Conservation (phyloP, 2,113 vertebrate species). For the Stigmatopora nigra region DNA sequence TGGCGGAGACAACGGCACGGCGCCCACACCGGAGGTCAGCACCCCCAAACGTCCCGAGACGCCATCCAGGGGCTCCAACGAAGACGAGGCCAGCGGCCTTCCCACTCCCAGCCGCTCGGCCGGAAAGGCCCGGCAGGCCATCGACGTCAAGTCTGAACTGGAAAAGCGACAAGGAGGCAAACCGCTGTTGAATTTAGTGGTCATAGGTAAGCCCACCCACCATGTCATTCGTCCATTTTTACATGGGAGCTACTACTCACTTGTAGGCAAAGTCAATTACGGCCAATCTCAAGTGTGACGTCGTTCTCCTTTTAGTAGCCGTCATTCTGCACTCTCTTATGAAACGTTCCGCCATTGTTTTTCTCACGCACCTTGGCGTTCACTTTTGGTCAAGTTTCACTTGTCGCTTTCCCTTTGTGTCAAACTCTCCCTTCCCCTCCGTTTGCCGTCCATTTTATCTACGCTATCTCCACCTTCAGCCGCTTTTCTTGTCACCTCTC, state of each 20-base stretch:
- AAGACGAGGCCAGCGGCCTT: slow-evolving; percentile 58
- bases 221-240: too few species aligned
- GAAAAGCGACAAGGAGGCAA: slow-evolving; percentile 96
- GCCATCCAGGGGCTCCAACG: slow-evolving; percentile 61
- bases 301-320: too few species aligned
- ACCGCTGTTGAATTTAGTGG: slow-evolving; percentile 88
- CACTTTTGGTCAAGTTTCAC: not conserved
- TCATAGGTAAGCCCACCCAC: slow-evolving; percentile 78
- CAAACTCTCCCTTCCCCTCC: slow-evolving; percentile 37
- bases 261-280: too few species aligned
- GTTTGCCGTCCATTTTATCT: slow-evolving; percentile 11
- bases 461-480: slow-evolving; percentile 1
- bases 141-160: slow-evolving; percentile 85
- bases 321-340: too few species aligned
- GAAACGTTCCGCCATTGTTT: too few species aligned
- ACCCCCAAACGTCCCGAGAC: slow-evolving; percentile 55
- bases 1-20: slow-evolving; percentile 75
- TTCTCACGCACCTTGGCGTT: too few species aligned
- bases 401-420: slow-evolving; percentile 49
- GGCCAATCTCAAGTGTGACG: too few species aligned
- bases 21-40: slow-evolving; percentile 32
- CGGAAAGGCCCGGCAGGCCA: slow-evolving; percentile 78
- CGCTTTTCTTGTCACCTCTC: not conserved
- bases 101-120: slow-evolving; percentile 71
- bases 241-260: too few species aligned